A percentile compares a stretch with the other conserved stretches of the same genome.
Conservation (phyloP, 92 coral and sea anemone genomes). For the Isaurus tuberculatus region DNA sequence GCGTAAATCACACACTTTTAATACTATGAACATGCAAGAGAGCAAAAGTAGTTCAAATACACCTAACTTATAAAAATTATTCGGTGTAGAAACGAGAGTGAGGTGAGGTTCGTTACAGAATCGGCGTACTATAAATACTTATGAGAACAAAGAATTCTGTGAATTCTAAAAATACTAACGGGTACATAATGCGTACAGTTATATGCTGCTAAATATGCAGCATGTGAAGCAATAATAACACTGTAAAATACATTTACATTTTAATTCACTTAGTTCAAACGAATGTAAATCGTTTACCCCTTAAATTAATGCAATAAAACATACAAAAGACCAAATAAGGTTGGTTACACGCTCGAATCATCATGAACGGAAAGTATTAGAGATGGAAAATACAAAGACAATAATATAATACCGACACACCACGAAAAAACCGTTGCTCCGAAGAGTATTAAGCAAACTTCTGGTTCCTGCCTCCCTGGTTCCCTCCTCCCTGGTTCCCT, state of each 20-base stretch:
- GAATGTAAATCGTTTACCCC: neutral
- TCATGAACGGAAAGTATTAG: neutral
- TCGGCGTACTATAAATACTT: neutral
- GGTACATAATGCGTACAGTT: neutral
- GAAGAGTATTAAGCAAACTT: too few relatives aligned
- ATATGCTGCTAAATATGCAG: neutral
- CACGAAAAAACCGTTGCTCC: neutral
- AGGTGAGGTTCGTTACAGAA: neutral
- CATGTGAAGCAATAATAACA: neutral
- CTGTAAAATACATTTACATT: too few relatives aligned
- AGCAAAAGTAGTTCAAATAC: too few relatives aligned
- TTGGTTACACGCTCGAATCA: slow-evolving; percentile 5
- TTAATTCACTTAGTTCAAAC: too few relatives aligned
- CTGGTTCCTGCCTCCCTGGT: neutral
- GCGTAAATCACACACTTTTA: too few relatives aligned
- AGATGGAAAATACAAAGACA: neutral
- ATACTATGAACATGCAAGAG: too few relatives aligned
- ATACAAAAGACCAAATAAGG: neutral
- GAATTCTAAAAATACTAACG: neutral
- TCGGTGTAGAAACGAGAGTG: neutral
- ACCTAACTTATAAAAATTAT: neutral
- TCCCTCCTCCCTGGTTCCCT: neutral
- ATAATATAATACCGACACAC: neutral
- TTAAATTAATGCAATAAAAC: neutral
- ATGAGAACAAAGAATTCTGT: neutral